Evolutionary conservation across 2,888 invertebrate genomes (phyloP), one percentile per base, ranked within the genome.

Genomic region (Drosophila fungiperda): DNA sequence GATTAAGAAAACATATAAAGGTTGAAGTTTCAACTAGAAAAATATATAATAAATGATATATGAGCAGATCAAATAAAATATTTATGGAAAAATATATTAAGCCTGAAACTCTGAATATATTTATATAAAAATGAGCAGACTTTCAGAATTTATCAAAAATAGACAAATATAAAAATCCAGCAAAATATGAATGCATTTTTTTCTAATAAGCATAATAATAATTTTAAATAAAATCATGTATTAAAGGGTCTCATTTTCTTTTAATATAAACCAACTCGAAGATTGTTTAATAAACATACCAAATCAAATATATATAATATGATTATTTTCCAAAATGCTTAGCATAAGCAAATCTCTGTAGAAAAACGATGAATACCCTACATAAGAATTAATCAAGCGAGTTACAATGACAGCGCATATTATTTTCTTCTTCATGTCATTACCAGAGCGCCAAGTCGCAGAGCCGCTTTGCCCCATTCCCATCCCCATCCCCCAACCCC

Each of bases 331-430:
- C 15, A 26, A 29, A 40, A 29, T 12, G n/a, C 8, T 8, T n/a
- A 9, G n/a, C 15, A 42, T 23, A 57, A 32, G 32, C 32, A 32
- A 42, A 57, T 32, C 20, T 23, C 42, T 42, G 20, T 20, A 2
- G 32, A 57, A 32, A 67, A 61, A 32, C 55, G 23, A 50, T 54
- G n/a, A 42, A 40, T 68, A 81, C 80, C 75, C 87, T 89, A 57
- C 76, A 73, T 62, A 70, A 65, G 80, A 90, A 90, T 90, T 91
- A 90, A 90, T 90, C 90, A 90, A 89, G 87, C 88, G 89, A 78
- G 87, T 72, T 84, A 86, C 91, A 89, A 80, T 90, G 90, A 87
- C 91, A 83, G 83, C 83, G 89, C 83, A 89, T 87, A 84, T 90
- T 91, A 86, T 90, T 86, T 88, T 86, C 78, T 76, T 79, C 86